phyloP scores from a whole-genome alignment of 2,797 vertebrate genomes.

The Mallotus villosus region DNA sequence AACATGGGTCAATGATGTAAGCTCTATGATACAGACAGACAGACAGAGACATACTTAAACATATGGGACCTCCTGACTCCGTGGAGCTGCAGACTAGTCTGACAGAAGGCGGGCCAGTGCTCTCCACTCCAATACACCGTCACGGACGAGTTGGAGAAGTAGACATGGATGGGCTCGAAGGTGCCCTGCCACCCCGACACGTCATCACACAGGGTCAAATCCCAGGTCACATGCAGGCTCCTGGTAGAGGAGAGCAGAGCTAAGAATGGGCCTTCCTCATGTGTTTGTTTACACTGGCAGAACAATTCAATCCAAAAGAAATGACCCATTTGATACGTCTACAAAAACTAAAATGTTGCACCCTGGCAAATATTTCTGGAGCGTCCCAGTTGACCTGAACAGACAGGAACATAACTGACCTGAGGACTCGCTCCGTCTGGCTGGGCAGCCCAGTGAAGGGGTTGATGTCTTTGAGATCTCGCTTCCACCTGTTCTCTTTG shows the following conservation, averaged over 20 bases:
- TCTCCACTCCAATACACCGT: slow-evolving; percentile 75
- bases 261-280: background rate
- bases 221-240: slow-evolving; percentile 72
- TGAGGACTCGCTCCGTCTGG: slow-evolving; percentile 73
- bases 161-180: slow-evolving; percentile 67
- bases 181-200: slow-evolving; percentile 62
- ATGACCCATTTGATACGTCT: too few relatives aligned
- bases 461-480: slow-evolving; percentile 69
- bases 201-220: slow-evolving; percentile 76
- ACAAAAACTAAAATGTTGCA: too few relatives aligned
- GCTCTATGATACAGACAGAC: background rate
- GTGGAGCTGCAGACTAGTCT: slow-evolving; percentile 77
- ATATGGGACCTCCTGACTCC: slow-evolving; percentile 70
- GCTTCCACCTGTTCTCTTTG: slow-evolving; percentile 66
- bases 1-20: too few relatives aligned
- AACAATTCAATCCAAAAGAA: too few relatives aligned
- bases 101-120: slow-evolving; percentile 65
- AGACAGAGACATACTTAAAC: slow-evolving; percentile 34
- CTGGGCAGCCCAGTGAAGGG: slow-evolving; percentile 78
- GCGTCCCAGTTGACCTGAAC: too few relatives aligned
- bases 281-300: too few relatives aligned
- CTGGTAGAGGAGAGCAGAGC: slow-evolving; percentile 48
- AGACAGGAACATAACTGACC: too few relatives aligned
- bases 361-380: too few relatives aligned
- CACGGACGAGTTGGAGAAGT: slow-evolving; percentile 79